Evolutionary conservation across 2,113 vertebrate species (phyloP).

Genomic region (Coryphaenoides rupestris): DNA sequence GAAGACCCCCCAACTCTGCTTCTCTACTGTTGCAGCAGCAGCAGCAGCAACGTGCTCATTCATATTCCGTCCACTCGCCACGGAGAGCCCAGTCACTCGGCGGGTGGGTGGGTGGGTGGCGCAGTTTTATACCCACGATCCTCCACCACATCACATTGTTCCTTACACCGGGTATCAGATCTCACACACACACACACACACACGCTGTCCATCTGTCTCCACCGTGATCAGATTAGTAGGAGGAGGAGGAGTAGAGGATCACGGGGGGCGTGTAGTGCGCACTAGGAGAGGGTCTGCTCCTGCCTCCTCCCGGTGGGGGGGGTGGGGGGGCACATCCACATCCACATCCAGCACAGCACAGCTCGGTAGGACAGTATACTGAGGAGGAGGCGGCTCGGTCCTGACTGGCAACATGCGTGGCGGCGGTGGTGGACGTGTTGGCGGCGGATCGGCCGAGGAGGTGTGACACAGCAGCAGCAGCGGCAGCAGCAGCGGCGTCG

Average conservation of each 20-base stretch:
- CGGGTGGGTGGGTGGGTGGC: conserved; percentile 59
- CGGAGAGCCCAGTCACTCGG: conserved; percentile 32
- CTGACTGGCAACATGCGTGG: no score
- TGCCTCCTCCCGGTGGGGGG: no score
- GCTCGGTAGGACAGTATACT: no score
- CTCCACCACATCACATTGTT: conserved; percentile 23
- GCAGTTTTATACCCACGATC: conserved; percentile 23
- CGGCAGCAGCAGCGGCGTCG: no score
- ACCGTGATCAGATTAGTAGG: conserved; percentile 2
- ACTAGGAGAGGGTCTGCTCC: conserved; percentile 5
- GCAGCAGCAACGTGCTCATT: conserved; percentile 71
- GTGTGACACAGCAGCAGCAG: conserved; percentile 52
- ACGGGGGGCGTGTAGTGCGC: conserved; percentile 34
- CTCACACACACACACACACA: no score
- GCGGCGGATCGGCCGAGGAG: no score
- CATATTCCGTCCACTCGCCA: conserved; percentile 67
- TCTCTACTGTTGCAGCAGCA: conserved; percentile 54
- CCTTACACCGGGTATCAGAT: conserved; percentile 8
- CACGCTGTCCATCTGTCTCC: conserved; percentile 21
- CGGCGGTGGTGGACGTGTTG: conserved; percentile 46
- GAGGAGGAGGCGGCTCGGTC: no score
- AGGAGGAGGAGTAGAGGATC: no score
- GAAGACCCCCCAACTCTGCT: conserved; percentile 40
- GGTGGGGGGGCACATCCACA: no score
- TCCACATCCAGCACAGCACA: no score